Evolutionary conservation across 2,797 vertebrate species (phyloP), one percentile per base, ranked within the genome.

Genomic region (Channallabes apus): DNA sequence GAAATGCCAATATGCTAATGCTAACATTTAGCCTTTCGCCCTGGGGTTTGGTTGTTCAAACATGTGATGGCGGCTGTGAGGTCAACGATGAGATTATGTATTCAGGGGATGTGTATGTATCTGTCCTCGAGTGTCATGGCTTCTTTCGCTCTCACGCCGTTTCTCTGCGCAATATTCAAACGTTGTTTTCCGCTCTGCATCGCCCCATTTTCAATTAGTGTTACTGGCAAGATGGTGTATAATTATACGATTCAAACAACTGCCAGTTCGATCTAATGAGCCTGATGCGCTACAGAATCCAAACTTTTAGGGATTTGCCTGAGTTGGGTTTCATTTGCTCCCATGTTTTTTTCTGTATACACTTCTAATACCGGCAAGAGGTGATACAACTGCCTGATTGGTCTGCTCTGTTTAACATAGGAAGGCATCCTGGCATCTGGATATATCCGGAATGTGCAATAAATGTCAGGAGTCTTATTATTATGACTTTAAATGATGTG

Each of bases 1-100:
- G 84, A 95, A 96, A 96, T 94, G 93, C 93, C 95, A 95, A 95
- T 95, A 95, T 96, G 95, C 94, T 95, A 95, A 95, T 95, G 90
- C 87, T 91, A 96, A 94, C 94, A 95, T 96, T 96, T 95, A 93
- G 92, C 89, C 35, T 86, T 91, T 84, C 90, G 90, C 92, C 90
- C 88, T 6, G 92, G 91, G 92, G 91, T 89, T 89, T 90, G 86
- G 87, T 91, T 93, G 92, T 92, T 94, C 92, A 95, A 94, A 95
- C 92, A 94, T 87, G 82, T 86, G 83, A 89, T 87, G 86, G 86
- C 87, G 88, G 91, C 86, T 90, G 87, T 91, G 92, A 93, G 93
- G 93, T 95, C 92, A 91, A 90, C 87, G 86, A 88, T 83, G 56
- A 87, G 89, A 93, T 94, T 91, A 93, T 12, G 90, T 89, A 93